Evolutionary conservation across 1,140 invertebrate species (phyloP), one percentile per base, ranked within the genome.

Genomic region (Lasioglossum baleicum): DNA sequence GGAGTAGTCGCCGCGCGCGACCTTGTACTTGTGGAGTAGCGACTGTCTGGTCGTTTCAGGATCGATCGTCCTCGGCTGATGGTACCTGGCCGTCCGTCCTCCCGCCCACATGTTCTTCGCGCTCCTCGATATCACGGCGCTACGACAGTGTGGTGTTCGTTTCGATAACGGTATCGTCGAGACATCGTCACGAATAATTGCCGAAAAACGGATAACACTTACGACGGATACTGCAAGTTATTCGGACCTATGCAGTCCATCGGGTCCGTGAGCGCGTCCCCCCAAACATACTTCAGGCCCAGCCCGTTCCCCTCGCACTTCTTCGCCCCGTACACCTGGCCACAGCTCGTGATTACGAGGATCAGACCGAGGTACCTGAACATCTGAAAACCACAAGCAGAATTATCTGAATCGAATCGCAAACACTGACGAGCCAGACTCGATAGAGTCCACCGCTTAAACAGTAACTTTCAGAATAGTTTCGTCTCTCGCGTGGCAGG

Each of bases 221-320:
- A 97, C 97, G 95, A 95, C 44, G 97, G 97, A 94, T 98, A 98
- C 63, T 96, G 95, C 78, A 94, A 91, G 84, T 96, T 95, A 90
- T 97, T 96, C 1, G 97, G 97, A 35, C 97, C 97, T 60, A 96
- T 87, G 87, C 96, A 97, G 82, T 97, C 95, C 6, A 92, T 91
- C 15, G 95, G 94, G 89, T 97, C 96, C 72, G 94, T 95, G 26
- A 98, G 92, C 2, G 97, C 97, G 90, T 98, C 96, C 10, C 97
- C 97, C 95, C 96, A 97, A 10, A 97, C 93, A 89, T 97, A 97
- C 91, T 97, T 97, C 65, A 97, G 91, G 74, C 93, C 93, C 48
- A 93, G 85, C 35, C 95, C 95, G 75, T 86, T 92, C 66, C 94
- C 94, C 88, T 94, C 89, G 87, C 95, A 96, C 91, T 94, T 94